Evolutionary conservation across 1,140 invertebrate genomes (phyloP), one percentile per base, ranked within the genome.

Genomic region (Drosophila mayri): DNA sequence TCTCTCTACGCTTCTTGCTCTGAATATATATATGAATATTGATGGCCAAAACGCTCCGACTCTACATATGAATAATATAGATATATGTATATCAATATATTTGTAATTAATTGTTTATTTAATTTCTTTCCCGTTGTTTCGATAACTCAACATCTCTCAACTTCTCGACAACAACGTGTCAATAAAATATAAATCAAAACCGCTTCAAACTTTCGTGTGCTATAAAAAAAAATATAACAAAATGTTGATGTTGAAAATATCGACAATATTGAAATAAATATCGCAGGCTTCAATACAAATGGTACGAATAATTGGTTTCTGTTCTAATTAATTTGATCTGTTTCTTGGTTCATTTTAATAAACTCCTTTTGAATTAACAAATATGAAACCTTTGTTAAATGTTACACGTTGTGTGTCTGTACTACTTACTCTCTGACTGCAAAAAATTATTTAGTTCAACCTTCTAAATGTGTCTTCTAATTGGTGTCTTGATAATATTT

Each of bases 231-330:
- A 44, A 57, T 52, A 38, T 59, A 49, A 30, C 32, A 35, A 55
- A 60, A 79, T 76, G 46, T 71, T 37, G 40, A 52, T 22, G n/a
- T n/a, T n/a, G n/a, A n/a, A 40, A 43, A 3, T 25, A 18, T 70
- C 44, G 55, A 52, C 37, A 52, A 61, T 41, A 60, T 61, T 37
- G 12, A 64, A 58, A 43, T n/a, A 74, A 62, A 65, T 66, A 67
- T 83, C 68, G 81, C 64, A 91, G 88, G 88, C 88, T 81, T 91
- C 88, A 70, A 91, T 91, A 91, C 88, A 91, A 91, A 91, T 91
- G 88, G 88, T 91, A 91, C 87, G 88, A 91, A 91, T 84, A 84
- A 90, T 77, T 77, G 32, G 43, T 37, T 86, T 67, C 77, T 68
- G 57, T 72, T 81, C 37, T 50, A 49, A 76, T 65, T 81, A 60